These are phyloP conservation scores for Dichetophora obliterata DNA, from an alignment of 2,888 invertebrate genomes.

Conservation along the genomic window DNA sequence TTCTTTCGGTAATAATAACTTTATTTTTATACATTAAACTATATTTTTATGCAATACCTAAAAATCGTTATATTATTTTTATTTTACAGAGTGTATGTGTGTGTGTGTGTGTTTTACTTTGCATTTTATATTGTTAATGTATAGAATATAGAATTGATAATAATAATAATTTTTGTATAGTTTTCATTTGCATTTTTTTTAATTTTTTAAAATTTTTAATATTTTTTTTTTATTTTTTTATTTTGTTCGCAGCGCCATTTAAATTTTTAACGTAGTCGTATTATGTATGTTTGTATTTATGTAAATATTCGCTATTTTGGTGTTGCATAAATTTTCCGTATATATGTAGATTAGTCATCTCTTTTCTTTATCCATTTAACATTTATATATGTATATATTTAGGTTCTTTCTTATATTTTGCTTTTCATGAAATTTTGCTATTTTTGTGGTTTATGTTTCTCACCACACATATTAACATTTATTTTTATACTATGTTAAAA, in stretches of 20 bases:
- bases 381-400: conserved; percentile 7
- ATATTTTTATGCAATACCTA: conserved; percentile 27
- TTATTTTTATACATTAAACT: conserved; percentile 21
- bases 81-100: conserved; percentile 15
- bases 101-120: conserved; percentile 7
- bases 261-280: background rate
- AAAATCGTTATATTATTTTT: conserved; percentile 22
- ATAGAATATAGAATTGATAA: conserved; percentile 21
- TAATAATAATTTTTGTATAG: conserved; percentile 2
- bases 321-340: background rate
- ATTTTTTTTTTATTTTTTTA: background rate
- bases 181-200: background rate
- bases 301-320: conserved; percentile 5
- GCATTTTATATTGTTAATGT: background rate
- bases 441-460: conserved; percentile 2
- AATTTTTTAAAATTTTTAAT: background rate
- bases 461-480: conserved; percentile 8
- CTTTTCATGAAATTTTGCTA: conserved; percentile 24
- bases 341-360: conserved; percentile 8
- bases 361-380: conserved; percentile 33
- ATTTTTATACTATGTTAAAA: background rate
- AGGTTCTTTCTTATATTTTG: background rate
- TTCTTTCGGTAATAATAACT: conserved; percentile 3
- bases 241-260: conserved; percentile 6
- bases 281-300: conserved; percentile 4